Evolutionary conservation across 23 tunicate genomes (phyloP).

Genomic region (Botrylloides violaceus): DNA sequence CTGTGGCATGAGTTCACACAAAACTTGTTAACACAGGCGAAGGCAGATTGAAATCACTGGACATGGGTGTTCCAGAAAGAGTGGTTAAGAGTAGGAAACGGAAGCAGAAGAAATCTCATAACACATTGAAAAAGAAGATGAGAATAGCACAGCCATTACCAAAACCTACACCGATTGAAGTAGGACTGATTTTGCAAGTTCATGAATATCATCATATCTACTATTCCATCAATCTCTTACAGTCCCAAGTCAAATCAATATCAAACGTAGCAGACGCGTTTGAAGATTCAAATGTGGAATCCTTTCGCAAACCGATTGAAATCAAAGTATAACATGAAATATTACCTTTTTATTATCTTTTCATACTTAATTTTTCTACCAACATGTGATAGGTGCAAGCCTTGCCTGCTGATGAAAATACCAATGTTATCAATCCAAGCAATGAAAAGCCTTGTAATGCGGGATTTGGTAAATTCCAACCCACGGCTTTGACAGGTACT

Average conservation of each 20-base stretch:
- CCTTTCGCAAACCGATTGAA: not conserved
- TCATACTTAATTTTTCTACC: too few species aligned
- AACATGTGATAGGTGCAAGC: too few species aligned
- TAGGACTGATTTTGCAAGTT: not conserved
- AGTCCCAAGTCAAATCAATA: not conserved
- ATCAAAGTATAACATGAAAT: conserved; percentile 7
- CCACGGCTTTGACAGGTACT: not conserved
- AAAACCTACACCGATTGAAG: not conserved
- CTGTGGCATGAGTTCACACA: not conserved
- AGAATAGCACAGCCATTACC: not conserved
- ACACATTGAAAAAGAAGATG: not conserved
- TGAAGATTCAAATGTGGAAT: not conserved
- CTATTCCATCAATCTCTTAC: not conserved
- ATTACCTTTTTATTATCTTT: not conserved
- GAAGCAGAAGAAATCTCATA: not conserved
- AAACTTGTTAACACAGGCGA: conserved; percentile 1
- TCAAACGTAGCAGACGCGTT: conserved; percentile 4
- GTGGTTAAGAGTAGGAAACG: conserved; percentile 8
- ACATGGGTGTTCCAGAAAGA: conserved; percentile 24
- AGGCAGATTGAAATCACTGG: conserved; percentile 6
- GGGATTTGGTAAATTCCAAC: conserved; percentile 50
- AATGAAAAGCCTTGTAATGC: too few species aligned
- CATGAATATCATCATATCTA: conserved; percentile 5
- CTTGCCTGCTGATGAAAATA: not conserved
- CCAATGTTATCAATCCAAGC: too few species aligned